Evolutionary conservation across 2,797 vertebrate species (phyloP).

Genomic region (Scleropages formosus): DNA sequence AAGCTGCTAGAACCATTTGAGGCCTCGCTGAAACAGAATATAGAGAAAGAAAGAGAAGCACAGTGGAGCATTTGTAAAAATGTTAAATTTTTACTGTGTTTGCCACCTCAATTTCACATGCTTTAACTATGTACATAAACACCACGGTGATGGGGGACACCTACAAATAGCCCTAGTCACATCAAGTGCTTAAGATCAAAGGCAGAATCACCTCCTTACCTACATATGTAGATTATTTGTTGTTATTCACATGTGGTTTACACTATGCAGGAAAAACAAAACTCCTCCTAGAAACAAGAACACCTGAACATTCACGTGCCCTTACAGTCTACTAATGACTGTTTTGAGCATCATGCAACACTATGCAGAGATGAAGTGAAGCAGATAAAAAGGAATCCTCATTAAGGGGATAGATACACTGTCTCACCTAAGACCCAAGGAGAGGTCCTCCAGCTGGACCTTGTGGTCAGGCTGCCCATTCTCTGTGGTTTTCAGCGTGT

Average conservation of each 20-base stretch:
- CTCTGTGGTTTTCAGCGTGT: conserved; percentile 72
- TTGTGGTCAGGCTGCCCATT: conserved; percentile 75
- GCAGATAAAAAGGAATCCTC: background rate
- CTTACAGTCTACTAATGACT: background rate
- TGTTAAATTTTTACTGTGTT: too few relatives aligned
- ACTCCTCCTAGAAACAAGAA: too few relatives aligned
- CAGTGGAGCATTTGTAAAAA: background rate
- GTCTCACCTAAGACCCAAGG: conserved; percentile 72
- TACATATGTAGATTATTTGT: background rate
- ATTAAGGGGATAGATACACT: background rate
- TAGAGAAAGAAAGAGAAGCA: conserved; percentile 17
- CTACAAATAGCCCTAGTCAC: too few relatives aligned
- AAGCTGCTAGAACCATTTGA: conserved; percentile 84
- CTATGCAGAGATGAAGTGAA: too few relatives aligned
- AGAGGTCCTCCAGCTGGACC: conserved; percentile 71
- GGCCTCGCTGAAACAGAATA: conserved; percentile 73
- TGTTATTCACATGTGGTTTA: background rate
- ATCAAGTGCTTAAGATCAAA: too few relatives aligned
- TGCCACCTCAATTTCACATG: too few relatives aligned
- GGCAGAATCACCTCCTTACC: too few relatives aligned
- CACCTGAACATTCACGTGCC: background rate
- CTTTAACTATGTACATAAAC: too few relatives aligned
- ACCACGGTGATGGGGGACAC: too few relatives aligned
- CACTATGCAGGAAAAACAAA: too few relatives aligned
- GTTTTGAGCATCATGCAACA: background rate